Base-by-base conservation (phyloP, 2,113 vertebrate genomes). In the Chloropsis hardwickii region DNA sequence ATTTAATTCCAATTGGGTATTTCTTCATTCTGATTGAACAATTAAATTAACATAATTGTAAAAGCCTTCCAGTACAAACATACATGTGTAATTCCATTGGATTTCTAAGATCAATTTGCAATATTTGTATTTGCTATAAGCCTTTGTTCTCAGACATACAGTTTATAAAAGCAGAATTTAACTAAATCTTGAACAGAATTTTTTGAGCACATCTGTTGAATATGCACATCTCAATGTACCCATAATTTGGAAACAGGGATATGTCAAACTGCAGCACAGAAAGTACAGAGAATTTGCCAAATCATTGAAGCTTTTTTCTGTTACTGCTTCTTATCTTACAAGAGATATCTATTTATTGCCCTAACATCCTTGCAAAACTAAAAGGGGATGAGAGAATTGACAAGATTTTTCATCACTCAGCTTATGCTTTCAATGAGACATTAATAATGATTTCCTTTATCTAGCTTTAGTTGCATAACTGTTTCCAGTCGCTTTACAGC, bases 381-480 rank as follows among this genome's bases (percentile, higher is more conserved):
- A 94, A 83, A 86, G 11, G 3, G 28, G 48, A 81, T 53, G 28
- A 92, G 73, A 85, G 44, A 86, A 89, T 61, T 79, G 77, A 79
- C 70, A 65, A 57, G 77, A 91, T 86, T 86, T 94, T 94, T 91
- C 69, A 86, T 74, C 83, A 58, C 51, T 77, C 42, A 78, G 56
- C 29, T 91, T 83, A 93, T 33, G 53, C 67, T 85, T 91, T 74
- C 70, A 74, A 87, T 51, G 33, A 86, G 62, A 88, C 74, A 53
- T 71, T 89, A 91, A 94, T 71, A 86, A 65, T 60, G 22, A 89
- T 76, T 94, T 86, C 64, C 61, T 78, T 94, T 78, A 76, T 84
- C 47, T 83, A 45, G 67, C 47, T 81, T 81, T 61, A 87, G 89
- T 79, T 87, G 72, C 53, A 40, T 73, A 91, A 95, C 77, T 76